These are phyloP conservation scores for Leucophenga varia DNA, from an alignment of 1,140 invertebrate genomes.

Conservation along the genomic window DNA sequence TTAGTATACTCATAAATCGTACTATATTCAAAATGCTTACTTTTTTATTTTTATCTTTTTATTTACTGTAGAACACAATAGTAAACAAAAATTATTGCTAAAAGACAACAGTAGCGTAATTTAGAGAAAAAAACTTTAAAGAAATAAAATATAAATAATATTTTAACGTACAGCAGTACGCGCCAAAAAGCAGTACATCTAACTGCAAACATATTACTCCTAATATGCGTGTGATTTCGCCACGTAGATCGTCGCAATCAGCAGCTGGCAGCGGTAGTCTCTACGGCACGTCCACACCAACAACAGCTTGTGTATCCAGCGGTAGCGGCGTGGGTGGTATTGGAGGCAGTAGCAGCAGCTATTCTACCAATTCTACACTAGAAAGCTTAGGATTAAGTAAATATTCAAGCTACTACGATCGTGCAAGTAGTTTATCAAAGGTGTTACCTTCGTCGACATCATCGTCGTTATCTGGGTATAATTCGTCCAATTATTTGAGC, in stretches of 20 bases:
- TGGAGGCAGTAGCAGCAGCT: slow-evolving; percentile 16
- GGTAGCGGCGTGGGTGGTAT: slow-evolving; percentile 15
- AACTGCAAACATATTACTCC: too few relatives aligned
- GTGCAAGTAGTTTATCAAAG: slow-evolving; percentile 45
- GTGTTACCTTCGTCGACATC: slow-evolving; percentile 29
- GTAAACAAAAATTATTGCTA: slow-evolving; percentile 1
- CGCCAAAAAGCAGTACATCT: not conserved
- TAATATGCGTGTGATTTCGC: slow-evolving; percentile 57
- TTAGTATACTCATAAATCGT: too few relatives aligned
- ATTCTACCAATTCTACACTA: slow-evolving; percentile 14
- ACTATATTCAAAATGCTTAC: too few relatives aligned
- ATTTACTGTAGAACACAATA: slow-evolving; percentile 2
- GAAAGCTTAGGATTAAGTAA: slow-evolving; percentile 26
- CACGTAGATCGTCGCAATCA: slow-evolving; percentile 54
- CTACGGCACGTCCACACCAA: slow-evolving; percentile 44
- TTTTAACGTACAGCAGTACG: slow-evolving; percentile 6
- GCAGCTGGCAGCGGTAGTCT: slow-evolving; percentile 52
- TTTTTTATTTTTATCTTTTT: too few relatives aligned
- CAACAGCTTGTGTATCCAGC: slow-evolving; percentile 24
- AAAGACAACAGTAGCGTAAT: slow-evolving; percentile 2
- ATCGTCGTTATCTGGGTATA: slow-evolving; percentile 9
- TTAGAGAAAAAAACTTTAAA: slow-evolving; percentile 16
- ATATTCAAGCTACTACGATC: slow-evolving; percentile 39
- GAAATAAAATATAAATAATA: not conserved
- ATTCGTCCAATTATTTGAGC: slow-evolving; percentile 17